Evolutionary conservation across 2,888 invertebrate genomes (phyloP), one percentile per base, ranked within the genome.

Genomic region (Rhimphoctona megacephalus): DNA sequence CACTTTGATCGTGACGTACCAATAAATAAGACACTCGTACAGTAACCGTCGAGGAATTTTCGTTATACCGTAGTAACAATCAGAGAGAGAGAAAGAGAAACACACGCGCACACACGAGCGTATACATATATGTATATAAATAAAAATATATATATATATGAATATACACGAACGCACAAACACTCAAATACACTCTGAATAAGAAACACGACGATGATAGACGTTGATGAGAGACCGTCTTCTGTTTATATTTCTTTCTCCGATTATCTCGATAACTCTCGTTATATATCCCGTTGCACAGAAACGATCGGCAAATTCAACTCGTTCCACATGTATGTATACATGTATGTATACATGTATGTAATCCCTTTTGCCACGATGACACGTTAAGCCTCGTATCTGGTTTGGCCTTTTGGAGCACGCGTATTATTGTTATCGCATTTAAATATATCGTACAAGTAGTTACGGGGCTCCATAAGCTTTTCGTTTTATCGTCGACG

Each of bases 211-310:
- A 57, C 25, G 66, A 25, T 33, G 67, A 78, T 33, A 30, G 39
- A 25, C 36, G 57, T 61, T 43, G 73, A 76, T 66, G 43, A 46
- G 54, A 25, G 52, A 46, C 61, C 73, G 81, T 81, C 66, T 78
- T 61, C 72, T 72, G 64, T 72, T 80, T 80, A 17, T 79, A 43
- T 57, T 77, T 77, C 30, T 77, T 25, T 76, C 67, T 78, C 67
- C 77, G 61, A 52, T 61, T 39, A 61, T 61, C 61, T 74, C 61
- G 74, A 61, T 64, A 43, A 19, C 14, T 74, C 43, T 70, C 43
- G 69, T 72, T 57, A 30, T 36, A 43, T 57, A 39, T 79, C 54
- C 46, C 72, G 52, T 52, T 49, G 49, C 52, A 52, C 72, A 49
- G 52, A 36, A 52, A 54, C 72, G 39, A 46, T 70, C 22, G 30